Conservation (phyloP, 2,113 vertebrate species). For the Cyrtonyx montezumae region DNA sequence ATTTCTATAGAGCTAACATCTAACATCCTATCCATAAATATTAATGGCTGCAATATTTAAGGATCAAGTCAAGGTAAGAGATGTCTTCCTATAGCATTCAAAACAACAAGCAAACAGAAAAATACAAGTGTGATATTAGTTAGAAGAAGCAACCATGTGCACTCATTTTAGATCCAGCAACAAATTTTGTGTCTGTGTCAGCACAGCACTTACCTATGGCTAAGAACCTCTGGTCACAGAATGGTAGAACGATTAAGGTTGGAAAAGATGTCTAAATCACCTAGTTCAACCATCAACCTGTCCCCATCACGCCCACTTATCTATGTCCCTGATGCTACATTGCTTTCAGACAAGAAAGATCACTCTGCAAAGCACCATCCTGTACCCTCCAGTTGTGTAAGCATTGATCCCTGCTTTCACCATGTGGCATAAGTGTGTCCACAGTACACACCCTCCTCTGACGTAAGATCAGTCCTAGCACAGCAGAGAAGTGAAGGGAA, state of each 20-base stretch:
- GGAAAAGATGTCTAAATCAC: no score
- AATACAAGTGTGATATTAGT: neutral
- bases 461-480: accelerated
- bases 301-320: no score
- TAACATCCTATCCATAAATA: neutral
- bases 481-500: neutral
- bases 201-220: neutral
- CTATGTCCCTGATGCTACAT: neutral
- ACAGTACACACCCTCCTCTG: neutral
- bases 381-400: accelerated
- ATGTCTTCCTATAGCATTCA: neutral
- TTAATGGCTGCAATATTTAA: neutral
- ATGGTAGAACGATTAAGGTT: no score
- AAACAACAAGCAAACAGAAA: neutral
- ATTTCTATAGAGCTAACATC: neutral
- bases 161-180: neutral
- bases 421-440: neutral
- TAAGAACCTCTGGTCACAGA: neutral
- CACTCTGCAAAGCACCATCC: neutral
- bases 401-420: neutral
- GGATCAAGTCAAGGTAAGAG: neutral
- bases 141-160: no score
- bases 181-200: neutral
- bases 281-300: no score
- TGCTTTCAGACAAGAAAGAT: neutral